phyloP scores from a whole-genome alignment of 2,888 invertebrate species.

The Apodemia mormo region DNA sequence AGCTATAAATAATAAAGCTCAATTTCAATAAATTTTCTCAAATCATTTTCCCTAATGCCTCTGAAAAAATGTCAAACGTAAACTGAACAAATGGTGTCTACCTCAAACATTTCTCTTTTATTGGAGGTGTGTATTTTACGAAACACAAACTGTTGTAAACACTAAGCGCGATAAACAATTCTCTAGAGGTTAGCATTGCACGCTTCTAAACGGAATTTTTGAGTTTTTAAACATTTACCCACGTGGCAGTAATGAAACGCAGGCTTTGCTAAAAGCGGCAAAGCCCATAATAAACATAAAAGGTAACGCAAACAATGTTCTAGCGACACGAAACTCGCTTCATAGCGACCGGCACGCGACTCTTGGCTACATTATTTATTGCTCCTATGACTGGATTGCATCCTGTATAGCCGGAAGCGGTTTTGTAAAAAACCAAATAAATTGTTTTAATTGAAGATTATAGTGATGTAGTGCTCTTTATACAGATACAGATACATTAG shows the following conservation, averaged over 20 bases:
- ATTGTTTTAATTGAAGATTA: too few relatives aligned
- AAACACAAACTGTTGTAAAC: background rate
- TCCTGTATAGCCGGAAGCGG: background rate
- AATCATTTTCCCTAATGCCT: background rate
- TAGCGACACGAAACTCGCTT: conserved; percentile 45
- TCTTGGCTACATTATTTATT: conserved; percentile 42
- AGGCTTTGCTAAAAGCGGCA: conserved; percentile 35
- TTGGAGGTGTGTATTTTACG: background rate
- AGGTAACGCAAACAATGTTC: conserved; percentile 42
- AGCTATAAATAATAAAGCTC: too few relatives aligned
- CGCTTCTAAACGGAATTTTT: conserved; percentile 27
- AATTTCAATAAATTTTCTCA: too few relatives aligned
- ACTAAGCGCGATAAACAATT: background rate
- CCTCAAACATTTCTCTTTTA: background rate
- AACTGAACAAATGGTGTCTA: background rate
- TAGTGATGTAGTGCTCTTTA: too few relatives aligned
- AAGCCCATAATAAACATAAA: conserved; percentile 42
- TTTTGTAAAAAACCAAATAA: background rate
- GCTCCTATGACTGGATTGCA: conserved; percentile 19
- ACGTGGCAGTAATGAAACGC: conserved; percentile 28
- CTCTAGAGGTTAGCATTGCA: conserved; percentile 21
- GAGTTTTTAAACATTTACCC: conserved; percentile 32
- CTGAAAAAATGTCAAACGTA: background rate
- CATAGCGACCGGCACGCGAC: conserved; percentile 44
- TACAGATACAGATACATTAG: too few relatives aligned